Evolutionary conservation across 2,113 vertebrate genomes (phyloP).

Genomic region (Colius striatus): DNA sequence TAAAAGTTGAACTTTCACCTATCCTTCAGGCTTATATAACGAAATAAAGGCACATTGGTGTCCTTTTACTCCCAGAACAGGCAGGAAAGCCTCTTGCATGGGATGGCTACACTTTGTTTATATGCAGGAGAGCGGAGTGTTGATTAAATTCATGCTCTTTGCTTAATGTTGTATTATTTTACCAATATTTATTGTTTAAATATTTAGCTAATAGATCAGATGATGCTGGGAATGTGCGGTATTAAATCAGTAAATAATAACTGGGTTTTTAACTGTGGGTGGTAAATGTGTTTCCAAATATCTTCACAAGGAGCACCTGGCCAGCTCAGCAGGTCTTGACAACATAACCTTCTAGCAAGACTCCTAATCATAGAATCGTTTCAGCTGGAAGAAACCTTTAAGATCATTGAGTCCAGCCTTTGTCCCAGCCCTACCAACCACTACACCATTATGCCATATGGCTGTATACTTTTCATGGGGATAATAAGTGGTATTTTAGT

Average conservation of each 20-base stretch:
- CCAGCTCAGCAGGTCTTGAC: not conserved
- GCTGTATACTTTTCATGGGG: not conserved
- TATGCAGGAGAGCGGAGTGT: not conserved
- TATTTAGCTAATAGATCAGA: not conserved
- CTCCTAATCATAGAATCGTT: not conserved
- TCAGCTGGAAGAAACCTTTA: no score
- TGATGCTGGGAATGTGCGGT: not conserved
- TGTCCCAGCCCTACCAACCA: no score
- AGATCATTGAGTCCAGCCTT: no score
- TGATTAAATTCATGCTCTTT: not conserved
- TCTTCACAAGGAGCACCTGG: not conserved
- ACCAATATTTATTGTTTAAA: not conserved
- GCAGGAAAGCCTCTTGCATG: not conserved
- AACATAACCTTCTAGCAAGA: not conserved
- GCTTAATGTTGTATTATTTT: not conserved
- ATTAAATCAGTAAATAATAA: not conserved
- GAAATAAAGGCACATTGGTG: not conserved
- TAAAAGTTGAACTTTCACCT: not conserved
- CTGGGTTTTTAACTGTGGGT: not conserved
- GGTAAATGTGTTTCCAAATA: not conserved
- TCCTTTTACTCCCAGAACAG: not conserved
- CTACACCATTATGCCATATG: not conserved
- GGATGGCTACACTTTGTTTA: not conserved
- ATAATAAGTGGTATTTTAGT: not conserved
- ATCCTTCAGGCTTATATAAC: not conserved